Percentiles rank a stretch among this genome's conserved stretches.
Evolutionary conservation across 1,140 invertebrate species (phyloP).

Genomic region (Drosophila orosa): DNA sequence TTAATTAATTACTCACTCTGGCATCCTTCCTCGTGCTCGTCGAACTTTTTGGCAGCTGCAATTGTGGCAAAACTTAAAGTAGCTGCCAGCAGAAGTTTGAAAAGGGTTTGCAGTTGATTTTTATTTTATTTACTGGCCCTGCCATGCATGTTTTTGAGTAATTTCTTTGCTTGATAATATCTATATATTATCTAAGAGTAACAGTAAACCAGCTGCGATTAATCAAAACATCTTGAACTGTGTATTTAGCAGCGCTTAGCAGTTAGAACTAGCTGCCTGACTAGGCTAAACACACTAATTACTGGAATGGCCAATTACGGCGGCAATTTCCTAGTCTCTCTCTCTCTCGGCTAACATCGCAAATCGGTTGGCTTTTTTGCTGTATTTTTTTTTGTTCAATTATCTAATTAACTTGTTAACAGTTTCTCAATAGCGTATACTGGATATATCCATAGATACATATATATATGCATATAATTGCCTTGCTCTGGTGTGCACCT

Average conservation of each 20-base stretch:
- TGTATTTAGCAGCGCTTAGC: slow-evolving; percentile 62
- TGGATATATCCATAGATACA: slow-evolving; percentile 1
- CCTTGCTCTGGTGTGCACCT: slow-evolving; percentile 64
- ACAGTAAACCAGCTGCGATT: slow-evolving; percentile 11
- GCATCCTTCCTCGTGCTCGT: not conserved
- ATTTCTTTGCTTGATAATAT: not conserved
- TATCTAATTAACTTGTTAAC: slow-evolving; percentile 80
- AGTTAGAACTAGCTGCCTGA: slow-evolving; percentile 39
- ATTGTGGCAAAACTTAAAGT: slow-evolving; percentile 38
- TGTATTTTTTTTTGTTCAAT: slow-evolving; percentile 36
- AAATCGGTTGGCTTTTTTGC: slow-evolving; percentile 31
- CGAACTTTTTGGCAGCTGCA: slow-evolving; percentile 70
- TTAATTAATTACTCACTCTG: slow-evolving; percentile 73
- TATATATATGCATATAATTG: slow-evolving; percentile 66
- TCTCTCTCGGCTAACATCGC: slow-evolving; percentile 16
- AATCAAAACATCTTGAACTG: slow-evolving; percentile 49
- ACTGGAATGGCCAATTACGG: slow-evolving; percentile 41
- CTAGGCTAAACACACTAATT: slow-evolving; percentile 45
- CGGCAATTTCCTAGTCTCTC: slow-evolving; percentile 33
- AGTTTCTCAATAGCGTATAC: slow-evolving; percentile 71
- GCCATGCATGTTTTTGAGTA: not conserved
- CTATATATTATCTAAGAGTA: slow-evolving; percentile 7
- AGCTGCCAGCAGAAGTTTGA: slow-evolving; percentile 21
- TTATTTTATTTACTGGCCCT: not conserved
- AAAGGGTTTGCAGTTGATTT: slow-evolving; percentile 35